A percentile compares a stretch with the other conserved stretches of the same genome.
Conservation (phyloP, 1,140 invertebrate species). For the Lepidurus couesii region DNA sequence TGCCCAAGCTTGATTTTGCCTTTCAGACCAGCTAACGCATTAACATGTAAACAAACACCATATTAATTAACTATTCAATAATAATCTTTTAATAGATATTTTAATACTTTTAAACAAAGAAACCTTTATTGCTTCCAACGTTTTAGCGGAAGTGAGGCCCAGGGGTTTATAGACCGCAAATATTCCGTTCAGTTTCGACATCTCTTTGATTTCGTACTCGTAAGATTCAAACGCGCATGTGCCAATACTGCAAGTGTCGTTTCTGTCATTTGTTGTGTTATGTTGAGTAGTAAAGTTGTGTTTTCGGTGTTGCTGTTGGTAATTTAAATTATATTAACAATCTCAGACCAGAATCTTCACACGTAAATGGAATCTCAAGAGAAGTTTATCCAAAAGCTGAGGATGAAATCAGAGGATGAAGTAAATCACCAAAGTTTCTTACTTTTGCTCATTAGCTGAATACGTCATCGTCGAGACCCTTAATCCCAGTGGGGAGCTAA, state of each 20-base stretch:
- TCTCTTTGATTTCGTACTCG: background rate
- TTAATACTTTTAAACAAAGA: background rate
- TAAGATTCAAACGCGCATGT: background rate
- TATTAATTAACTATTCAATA: background rate
- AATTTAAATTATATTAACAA: no score
- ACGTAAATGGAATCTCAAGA: no score
- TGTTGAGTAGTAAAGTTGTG: no score
- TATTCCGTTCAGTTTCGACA: background rate
- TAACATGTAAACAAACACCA: background rate
- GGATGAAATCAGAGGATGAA: no score
- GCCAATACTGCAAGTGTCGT: background rate
- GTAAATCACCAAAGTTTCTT: no score
- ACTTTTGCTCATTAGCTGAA: no score
- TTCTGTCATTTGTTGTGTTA: background rate
- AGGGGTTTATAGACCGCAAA: conserved; percentile 3
- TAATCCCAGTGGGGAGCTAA: no score
- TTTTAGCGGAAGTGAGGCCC: background rate
- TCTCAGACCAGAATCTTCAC: no score
- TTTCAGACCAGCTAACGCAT: background rate
- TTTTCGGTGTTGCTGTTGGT: background rate
- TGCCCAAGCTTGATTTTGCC: background rate
- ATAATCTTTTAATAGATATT: no score
- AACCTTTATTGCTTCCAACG: background rate
- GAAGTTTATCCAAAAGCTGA: no score
- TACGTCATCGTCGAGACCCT: no score